Conservation (phyloP, 2,797 vertebrate species). For the Coilia nasus region DNA sequence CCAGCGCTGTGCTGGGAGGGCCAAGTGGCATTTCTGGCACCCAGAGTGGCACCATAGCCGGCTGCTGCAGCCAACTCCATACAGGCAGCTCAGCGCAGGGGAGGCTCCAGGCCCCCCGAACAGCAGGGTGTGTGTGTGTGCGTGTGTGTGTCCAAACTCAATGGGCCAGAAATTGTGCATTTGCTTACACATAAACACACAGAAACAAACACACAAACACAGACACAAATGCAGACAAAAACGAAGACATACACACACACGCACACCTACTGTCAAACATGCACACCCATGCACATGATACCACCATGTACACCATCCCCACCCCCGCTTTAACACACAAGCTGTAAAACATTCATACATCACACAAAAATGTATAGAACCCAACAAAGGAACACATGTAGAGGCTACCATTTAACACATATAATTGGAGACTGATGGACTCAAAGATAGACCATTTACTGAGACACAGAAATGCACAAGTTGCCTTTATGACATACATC, state of each 20-base stretch:
- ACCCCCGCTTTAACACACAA: too few species aligned
- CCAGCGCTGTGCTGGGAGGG: not conserved
- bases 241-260: not conserved
- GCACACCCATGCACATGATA: too few species aligned
- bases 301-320: too few species aligned
- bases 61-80: not conserved
- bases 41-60: not conserved
- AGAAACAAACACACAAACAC: not conserved
- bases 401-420: too few species aligned
- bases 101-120: not conserved
- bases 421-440: too few species aligned
- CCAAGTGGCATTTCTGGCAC: not conserved
- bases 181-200: not conserved
- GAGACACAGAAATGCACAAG: too few species aligned
- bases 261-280: too few species aligned
- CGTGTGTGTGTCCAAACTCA: not conserved
- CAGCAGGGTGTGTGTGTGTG: not conserved
- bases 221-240: slow-evolving; percentile 18
- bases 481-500: too few species aligned
- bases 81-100: not conserved
- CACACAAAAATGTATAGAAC: too few species aligned
- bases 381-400: too few species aligned
- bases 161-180: not conserved
- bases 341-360: too few species aligned
- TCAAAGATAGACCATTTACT: too few species aligned